These are phyloP conservation scores for Mesorhabditis belari DNA, from an alignment of 2,888 invertebrate genomes.

Conservation along the genomic window DNA sequence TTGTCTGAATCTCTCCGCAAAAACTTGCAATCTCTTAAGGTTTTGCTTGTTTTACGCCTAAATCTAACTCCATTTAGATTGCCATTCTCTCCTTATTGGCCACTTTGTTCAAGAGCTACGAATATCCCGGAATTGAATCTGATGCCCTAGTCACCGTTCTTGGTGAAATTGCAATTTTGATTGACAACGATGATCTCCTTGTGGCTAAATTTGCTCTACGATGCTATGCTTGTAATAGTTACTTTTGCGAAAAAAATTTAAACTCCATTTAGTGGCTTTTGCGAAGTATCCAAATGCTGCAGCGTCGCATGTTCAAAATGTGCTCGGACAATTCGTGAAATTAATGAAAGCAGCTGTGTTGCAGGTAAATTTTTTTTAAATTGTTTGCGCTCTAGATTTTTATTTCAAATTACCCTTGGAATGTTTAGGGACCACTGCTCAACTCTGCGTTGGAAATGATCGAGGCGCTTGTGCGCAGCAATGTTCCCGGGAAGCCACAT, in stretches of 20 bases:
- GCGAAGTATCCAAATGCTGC: constrained; percentile 7
- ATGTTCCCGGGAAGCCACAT: constrained; percentile 63
- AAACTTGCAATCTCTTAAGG: constrained; percentile 86
- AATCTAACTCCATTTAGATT: constrained; percentile 56
- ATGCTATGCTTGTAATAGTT: constrained; percentile 20
- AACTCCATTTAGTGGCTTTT: constrained; percentile 14
- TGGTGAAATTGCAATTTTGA: constrained; percentile 78
- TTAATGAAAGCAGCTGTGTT: constrained; percentile 27
- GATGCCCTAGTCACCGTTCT: constrained; percentile 53
- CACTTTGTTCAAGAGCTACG: constrained; percentile 78
- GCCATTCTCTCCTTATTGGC: constrained; percentile 81
- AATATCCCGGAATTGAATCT: constrained; percentile 8
- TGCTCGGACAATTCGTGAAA: constrained; percentile 60
- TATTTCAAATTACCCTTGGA: constrained; percentile 31
- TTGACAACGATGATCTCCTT: constrained; percentile 89
- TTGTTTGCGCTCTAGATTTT: no score
- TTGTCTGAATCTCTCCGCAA: constrained; percentile 88
- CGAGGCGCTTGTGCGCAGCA: constrained; percentile 72
- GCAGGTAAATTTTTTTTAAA: constrained; percentile 7
- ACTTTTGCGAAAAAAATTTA: not conserved
- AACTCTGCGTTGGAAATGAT: constrained; percentile 86
- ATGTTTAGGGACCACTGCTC: constrained; percentile 85
- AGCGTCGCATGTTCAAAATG: constrained; percentile 58
- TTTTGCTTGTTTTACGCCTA: not conserved
- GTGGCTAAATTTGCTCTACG: constrained; percentile 70